A percentile compares a stretch with the other conserved stretches of the same genome.
Conservation (phyloP, 2,113 vertebrate genomes). For the Paradoxurus hermaphroditus region DNA sequence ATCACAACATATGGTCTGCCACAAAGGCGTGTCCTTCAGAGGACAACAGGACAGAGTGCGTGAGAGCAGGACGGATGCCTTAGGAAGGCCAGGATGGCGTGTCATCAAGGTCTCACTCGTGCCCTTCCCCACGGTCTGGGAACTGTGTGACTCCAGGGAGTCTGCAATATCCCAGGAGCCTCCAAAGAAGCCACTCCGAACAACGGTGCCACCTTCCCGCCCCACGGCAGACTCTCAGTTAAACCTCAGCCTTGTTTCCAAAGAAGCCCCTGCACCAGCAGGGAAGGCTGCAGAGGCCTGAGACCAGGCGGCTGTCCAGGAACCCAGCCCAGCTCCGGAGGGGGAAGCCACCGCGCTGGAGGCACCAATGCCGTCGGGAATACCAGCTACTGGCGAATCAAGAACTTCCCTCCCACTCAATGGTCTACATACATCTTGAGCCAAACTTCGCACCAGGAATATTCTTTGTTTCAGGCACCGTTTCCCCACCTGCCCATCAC, state of each 20-base stretch:
- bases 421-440: background rate
- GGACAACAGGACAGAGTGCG: background rate
- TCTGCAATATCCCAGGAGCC: background rate
- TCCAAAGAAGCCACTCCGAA: background rate
- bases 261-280: background rate
- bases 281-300: background rate
- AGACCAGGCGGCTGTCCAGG: fast-evolving
- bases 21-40: background rate
- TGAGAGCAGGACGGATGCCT: background rate
- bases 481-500: background rate
- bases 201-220: background rate
- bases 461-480: background rate
- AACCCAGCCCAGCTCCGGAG: background rate
- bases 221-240: background rate
- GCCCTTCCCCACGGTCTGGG: background rate
- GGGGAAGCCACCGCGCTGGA: background rate
- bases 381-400: background rate
- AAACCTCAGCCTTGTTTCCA: background rate
- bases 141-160: background rate
- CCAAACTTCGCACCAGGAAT: background rate
- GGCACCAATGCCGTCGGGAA: background rate
- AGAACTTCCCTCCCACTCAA: background rate
- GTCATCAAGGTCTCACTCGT: background rate
- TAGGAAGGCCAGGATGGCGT: background rate
- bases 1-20: background rate